Evolutionary conservation across 2,113 vertebrate species (phyloP), one percentile per base, ranked within the genome.

Genomic region (Gulo gulo): DNA sequence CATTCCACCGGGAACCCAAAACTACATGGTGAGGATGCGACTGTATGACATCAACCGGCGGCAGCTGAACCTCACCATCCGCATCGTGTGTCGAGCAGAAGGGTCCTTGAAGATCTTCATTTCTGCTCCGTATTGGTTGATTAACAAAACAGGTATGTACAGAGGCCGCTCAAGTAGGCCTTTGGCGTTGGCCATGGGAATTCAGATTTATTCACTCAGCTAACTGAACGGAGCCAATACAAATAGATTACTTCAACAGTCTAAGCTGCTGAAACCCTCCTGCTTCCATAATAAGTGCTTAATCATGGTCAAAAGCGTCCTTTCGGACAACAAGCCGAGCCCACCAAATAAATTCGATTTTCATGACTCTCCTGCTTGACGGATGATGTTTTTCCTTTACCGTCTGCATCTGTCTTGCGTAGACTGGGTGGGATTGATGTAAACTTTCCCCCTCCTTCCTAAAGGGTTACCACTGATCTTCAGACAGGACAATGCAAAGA

Each of bases 381-480:
- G 4, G 45, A 14, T 4, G 4, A 14, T 61, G 71, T 42, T 42
- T 47, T 45, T n/a, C 16, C 71, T 81, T 94, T 84, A 20, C 69
- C 36, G 23, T 82, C 76, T 92, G 26, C 6, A 42, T 85, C 74
- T 95, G 47, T 96, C 47, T 88, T 47, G 59, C 42, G 34, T 84
- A 93, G 91, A 78, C 69, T 31, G 78, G 63, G 26, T 86, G 42
- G 84, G 80, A 93, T 65, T 94, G 34, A 95, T 95, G 93, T 47
- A 88, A 80, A 50, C 31, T 55, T 26, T 26, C 2, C n/a, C 84
- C 55, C 78, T 97, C 87, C 82, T 97, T 83, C 63, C 92, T 98
- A 29, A 98, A 99, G 99, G 99, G 67, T 98, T 99, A 42, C 99
- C 99, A 2, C 98, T 99, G 96, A 99, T 99, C 97, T 99, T 99